Percentiles rank a stretch among this genome's conserved stretches.
phyloP scores from a whole-genome alignment of 2,113 vertebrate species.

The Electrona antarctica region DNA sequence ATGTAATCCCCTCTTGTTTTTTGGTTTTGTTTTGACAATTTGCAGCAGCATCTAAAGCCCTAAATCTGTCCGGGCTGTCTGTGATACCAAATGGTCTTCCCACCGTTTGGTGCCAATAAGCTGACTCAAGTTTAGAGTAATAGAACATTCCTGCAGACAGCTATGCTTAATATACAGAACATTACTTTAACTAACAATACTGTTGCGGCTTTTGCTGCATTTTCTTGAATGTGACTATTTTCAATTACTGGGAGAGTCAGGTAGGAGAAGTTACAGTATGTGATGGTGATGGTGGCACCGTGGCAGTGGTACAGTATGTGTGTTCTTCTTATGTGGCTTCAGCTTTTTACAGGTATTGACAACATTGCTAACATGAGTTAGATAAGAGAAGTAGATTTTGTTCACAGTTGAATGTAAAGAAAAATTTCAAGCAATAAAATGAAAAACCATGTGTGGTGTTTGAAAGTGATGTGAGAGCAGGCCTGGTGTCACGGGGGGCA shows the following conservation, averaged over 20 bases:
- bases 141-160: neutral
- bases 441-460: too few species aligned
- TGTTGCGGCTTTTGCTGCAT: constrained; percentile 1
- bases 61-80: constrained; percentile 50
- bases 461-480: too few species aligned
- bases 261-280: neutral
- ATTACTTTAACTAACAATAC: constrained; percentile 18
- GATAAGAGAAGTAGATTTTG: too few species aligned
- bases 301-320: neutral
- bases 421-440: too few species aligned
- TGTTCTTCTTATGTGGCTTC: neutral
- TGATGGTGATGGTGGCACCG: neutral
- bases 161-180: neutral
- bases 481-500: too few species aligned
- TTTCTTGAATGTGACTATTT: neutral
- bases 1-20: constrained; percentile 46
- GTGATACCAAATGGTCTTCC: constrained; percentile 54
- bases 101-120: constrained; percentile 15
- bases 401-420: too few species aligned
- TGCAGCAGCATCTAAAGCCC: constrained; percentile 41
- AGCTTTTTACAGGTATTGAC: too few species aligned
- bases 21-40: constrained; percentile 47
- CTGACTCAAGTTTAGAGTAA: constrained; percentile 24
- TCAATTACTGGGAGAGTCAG: neutral
- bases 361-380: too few species aligned